Percentiles rank a stretch among this genome's conserved stretches.
Conservation (phyloP, 2,888 invertebrate genomes). For the Eupithecia abbreviata region DNA sequence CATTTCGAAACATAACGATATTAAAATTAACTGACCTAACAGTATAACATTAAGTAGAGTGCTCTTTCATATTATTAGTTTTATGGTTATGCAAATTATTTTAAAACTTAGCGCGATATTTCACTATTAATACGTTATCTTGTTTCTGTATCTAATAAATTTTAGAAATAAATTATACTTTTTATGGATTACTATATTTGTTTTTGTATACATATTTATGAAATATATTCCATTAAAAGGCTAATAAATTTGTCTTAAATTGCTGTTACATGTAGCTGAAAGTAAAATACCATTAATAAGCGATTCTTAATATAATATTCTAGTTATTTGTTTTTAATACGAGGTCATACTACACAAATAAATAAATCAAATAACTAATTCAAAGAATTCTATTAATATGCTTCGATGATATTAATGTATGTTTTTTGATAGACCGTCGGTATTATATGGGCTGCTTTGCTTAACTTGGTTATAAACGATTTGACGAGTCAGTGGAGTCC, state of each 20-base stretch:
- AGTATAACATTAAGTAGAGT: constrained; percentile 15
- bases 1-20: not conserved
- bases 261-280: constrained; percentile 26
- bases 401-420: constrained; percentile 54
- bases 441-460: not conserved
- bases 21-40: not conserved
- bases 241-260: constrained; percentile 25
- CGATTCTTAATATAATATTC: constrained; percentile 36
- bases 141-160: constrained; percentile 6
- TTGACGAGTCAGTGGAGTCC: not conserved
- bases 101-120: constrained; percentile 23
- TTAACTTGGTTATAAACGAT: not conserved
- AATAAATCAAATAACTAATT: constrained; percentile 42
- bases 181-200: constrained; percentile 22
- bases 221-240: constrained; percentile 25
- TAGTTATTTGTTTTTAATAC: constrained; percentile 54
- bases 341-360: constrained; percentile 45
- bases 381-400: constrained; percentile 60
- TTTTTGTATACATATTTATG: constrained; percentile 20
- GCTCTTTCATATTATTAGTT: constrained; percentile 15
- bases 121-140: constrained; percentile 17
- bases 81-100: constrained; percentile 27
- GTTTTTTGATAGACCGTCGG: not conserved
- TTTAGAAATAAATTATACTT: constrained; percentile 11
- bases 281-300: constrained; percentile 41